phyloP scores from a whole-genome alignment of 2,888 invertebrate genomes.

The Drosophila pegasa region DNA sequence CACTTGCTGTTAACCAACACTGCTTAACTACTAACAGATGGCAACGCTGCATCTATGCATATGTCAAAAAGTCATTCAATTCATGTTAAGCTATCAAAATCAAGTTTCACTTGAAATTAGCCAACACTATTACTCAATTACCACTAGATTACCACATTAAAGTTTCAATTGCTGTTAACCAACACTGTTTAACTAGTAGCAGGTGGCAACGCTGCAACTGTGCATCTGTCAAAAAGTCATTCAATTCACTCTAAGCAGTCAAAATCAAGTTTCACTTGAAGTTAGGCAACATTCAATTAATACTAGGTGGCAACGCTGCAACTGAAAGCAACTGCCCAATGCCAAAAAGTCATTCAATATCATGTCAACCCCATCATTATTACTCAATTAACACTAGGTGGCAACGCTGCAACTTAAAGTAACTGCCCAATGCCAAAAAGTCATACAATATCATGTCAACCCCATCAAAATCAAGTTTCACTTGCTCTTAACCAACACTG shows the following conservation, averaged over 20 bases:
- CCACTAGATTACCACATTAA: too few relatives aligned
- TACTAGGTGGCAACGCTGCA: too few relatives aligned
- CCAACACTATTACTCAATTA: background rate
- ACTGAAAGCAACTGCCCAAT: too few relatives aligned
- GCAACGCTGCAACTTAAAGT: background rate
- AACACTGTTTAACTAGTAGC: background rate
- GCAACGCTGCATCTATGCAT: background rate
- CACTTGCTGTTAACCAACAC: background rate
- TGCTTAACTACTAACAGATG: background rate
- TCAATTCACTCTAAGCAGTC: too few relatives aligned
- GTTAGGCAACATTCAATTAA: too few relatives aligned
- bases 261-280: too few relatives aligned
- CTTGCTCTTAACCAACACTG: background rate
- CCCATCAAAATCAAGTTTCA: background rate
- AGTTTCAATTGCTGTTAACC: background rate
- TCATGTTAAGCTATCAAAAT: background rate
- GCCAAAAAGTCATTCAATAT: too few relatives aligned
- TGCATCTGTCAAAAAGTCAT: too few relatives aligned
- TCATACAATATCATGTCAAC: background rate
- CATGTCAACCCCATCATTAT: too few relatives aligned
- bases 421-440: background rate
- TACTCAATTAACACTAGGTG: background rate
- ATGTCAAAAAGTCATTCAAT: background rate
- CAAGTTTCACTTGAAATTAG: background rate
- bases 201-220: constrained; percentile 10